These are phyloP conservation scores for Bombylius major DNA, from an alignment of 2,888 invertebrate species.

Conservation along the genomic window DNA sequence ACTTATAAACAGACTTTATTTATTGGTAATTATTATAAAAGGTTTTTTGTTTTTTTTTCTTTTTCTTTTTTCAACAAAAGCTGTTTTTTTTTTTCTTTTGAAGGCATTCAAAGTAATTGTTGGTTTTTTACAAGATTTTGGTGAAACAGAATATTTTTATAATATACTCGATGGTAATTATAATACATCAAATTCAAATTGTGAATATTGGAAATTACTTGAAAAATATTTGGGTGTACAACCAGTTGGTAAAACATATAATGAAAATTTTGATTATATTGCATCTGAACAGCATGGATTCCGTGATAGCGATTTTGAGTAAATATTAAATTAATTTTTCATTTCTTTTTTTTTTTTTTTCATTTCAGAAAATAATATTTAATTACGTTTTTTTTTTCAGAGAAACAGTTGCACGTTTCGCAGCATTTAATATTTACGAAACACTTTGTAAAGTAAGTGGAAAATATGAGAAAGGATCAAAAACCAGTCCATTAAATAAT, in stretches of 20 bases:
- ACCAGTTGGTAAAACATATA: background rate
- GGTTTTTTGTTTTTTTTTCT: no score
- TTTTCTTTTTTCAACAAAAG: no score
- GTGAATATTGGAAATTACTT: constrained; percentile 2
- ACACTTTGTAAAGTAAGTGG: constrained; percentile 59
- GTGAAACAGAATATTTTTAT: background rate
- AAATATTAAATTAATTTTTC: background rate
- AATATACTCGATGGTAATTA: background rate
- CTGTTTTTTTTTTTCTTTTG: background rate
- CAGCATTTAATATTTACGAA: constrained; percentile 1
- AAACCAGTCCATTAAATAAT: constrained; percentile 55
- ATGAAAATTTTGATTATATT: background rate
- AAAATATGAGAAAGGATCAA: constrained; percentile 56
- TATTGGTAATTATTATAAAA: background rate
- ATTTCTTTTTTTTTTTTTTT: background rate
- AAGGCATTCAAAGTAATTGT: background rate
- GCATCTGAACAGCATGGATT: background rate
- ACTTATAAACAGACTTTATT: background rate
- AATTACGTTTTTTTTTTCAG: background rate
- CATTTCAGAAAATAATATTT: no score
- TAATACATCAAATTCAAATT: background rate
- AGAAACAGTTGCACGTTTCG: background rate
- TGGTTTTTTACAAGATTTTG: background rate
- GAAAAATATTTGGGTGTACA: background rate
- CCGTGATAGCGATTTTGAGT: background rate